Evolutionary conservation across 2,113 vertebrate species (phyloP).

Genomic region (human): GRCh38 chr7:118306501-118307000

Average conservation of each 20-base stretch:
- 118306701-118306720: constrained; percentile 2
- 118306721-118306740: background rate
- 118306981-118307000: background rate
- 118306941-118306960: no score
- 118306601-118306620: constrained; percentile 36
- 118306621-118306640: constrained; percentile 11
- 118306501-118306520: background rate
- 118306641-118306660: background rate
- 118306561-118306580: background rate
- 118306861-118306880: background rate
- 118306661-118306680: background rate
- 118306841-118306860: background rate
- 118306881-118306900: background rate
- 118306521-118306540: background rate
- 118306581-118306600: background rate
- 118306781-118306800: background rate
- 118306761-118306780: background rate
- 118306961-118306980: background rate
- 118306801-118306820: background rate
- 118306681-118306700: background rate
- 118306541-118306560: background rate
- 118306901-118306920: background rate
- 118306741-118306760: background rate
- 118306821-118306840: background rate
- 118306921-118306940: no score